phyloP scores from a whole-genome alignment of 2,797 vertebrate species.

The Antrozous pallidus region DNA sequence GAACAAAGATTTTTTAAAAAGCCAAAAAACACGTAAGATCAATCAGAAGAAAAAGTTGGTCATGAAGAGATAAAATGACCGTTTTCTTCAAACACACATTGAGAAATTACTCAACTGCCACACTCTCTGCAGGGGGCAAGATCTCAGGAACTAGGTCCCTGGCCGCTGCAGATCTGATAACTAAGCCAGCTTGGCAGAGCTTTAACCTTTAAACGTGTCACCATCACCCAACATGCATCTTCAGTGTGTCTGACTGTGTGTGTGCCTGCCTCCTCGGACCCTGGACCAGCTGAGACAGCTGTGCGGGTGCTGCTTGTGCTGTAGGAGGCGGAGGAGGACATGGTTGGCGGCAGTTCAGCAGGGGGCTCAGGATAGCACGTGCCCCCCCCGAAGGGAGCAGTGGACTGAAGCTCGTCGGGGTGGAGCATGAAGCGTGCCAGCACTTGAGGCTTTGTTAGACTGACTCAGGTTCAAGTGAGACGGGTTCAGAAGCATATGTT shows the following conservation, averaged over 20 bases:
- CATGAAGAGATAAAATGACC: conserved; percentile 13
- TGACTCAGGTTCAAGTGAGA: conserved; percentile 19
- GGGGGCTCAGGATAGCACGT: background rate
- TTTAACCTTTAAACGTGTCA: conserved; percentile 11
- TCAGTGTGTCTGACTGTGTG: background rate
- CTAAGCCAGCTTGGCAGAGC: background rate
- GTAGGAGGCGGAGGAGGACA: background rate
- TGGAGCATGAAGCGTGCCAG: background rate
- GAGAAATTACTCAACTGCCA: background rate
- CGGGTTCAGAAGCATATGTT: background rate
- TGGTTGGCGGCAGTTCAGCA: background rate
- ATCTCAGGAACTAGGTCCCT: background rate
- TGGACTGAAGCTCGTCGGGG: background rate
- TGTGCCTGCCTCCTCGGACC: background rate
- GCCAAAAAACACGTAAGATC: background rate
- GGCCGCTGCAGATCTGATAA: background rate
- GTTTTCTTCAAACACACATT: background rate
- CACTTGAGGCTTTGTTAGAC: background rate
- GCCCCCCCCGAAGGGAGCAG: background rate
- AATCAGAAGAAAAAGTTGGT: conserved; percentile 20
- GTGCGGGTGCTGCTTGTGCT: background rate
- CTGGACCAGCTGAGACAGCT: background rate
- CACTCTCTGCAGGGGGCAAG: background rate
- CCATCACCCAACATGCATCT: background rate
- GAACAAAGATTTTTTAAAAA: background rate